phyloP scores from a whole-genome alignment of 2,113 vertebrate species.

The Nymphicus hollandicus region DNA sequence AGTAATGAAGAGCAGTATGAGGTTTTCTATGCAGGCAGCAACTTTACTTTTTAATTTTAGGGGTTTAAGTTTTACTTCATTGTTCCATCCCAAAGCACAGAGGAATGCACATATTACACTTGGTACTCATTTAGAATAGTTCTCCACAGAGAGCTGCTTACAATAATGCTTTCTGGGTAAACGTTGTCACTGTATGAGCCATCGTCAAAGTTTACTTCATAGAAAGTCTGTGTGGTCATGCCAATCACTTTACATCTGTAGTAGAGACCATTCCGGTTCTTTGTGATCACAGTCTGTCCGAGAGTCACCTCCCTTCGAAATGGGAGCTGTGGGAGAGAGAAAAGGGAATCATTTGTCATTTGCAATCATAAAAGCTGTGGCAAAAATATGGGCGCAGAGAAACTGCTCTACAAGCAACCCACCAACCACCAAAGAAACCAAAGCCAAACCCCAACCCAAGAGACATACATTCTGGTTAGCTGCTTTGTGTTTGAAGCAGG shows the following conservation, averaged over 20 bases:
- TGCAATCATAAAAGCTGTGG: rapidly evolving
- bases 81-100: not conserved
- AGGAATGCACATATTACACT: rapidly evolving
- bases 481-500: conserved; percentile 88
- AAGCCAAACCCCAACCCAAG: no score
- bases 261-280: conserved; percentile 86
- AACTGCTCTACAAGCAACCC: not conserved
- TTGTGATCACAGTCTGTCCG: conserved; percentile 90
- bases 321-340: not conserved
- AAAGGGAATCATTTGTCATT: not conserved
- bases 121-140: not conserved
- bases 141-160: conserved; percentile 66
- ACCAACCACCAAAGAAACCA: not conserved
- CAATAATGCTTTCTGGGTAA: conserved; percentile 89
- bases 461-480: conserved; percentile 69
- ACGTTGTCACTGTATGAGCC: conserved; percentile 97
- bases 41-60: not conserved
- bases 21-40: not conserved
- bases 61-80: not conserved
- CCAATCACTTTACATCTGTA: conserved; percentile 91
- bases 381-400: rapidly evolving
- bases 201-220: conserved; percentile 94
- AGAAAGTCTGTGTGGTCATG: conserved; percentile 85
- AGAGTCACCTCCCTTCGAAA: conserved; percentile 73
- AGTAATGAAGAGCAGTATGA: not conserved